Evolutionary conservation across 2,113 vertebrate genomes (phyloP).

Genomic region (Tapirus terrestris): DNA sequence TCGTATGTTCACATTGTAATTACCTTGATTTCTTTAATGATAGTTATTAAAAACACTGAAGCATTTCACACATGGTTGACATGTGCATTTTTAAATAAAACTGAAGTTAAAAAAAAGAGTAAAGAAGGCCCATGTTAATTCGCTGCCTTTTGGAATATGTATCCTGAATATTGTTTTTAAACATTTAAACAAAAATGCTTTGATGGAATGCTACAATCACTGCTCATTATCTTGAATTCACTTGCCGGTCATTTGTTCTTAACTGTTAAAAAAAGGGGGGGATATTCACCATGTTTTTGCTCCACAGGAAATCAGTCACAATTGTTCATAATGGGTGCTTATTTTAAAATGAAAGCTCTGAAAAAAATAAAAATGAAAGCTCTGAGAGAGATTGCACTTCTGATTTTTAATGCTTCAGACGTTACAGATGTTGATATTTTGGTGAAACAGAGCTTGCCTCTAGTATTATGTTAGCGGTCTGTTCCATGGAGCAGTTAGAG

Average conservation of each 20-base stretch:
- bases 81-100: conserved; percentile 21
- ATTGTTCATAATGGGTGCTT: conserved; percentile 63
- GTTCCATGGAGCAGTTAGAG: neutral
- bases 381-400: neutral
- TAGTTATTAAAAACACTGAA: conserved; percentile 34
- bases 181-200: conserved; percentile 46
- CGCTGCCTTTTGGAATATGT: conserved; percentile 9
- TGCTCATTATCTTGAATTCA: conserved; percentile 63
- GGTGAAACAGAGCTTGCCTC: neutral
- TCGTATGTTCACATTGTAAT: conserved; percentile 33
- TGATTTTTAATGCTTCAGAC: conserved; percentile 52
- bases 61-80: conserved; percentile 2
- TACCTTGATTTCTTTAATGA: neutral
- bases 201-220: conserved; percentile 50
- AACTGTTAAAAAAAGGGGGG: neutral
- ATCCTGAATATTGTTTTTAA: conserved; percentile 59
- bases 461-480: neutral
- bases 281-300: conserved; percentile 36
- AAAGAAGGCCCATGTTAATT: neutral
- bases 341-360: conserved; percentile 51
- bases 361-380: conserved; percentile 42
- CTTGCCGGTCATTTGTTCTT: conserved; percentile 67
- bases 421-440: conserved; percentile 60
- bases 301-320: conserved; percentile 68
- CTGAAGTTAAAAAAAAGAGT: neutral